Evolutionary conservation across 92 coral and sea anemone species (phyloP).

Genomic region (Bergia puertoricense): DNA sequence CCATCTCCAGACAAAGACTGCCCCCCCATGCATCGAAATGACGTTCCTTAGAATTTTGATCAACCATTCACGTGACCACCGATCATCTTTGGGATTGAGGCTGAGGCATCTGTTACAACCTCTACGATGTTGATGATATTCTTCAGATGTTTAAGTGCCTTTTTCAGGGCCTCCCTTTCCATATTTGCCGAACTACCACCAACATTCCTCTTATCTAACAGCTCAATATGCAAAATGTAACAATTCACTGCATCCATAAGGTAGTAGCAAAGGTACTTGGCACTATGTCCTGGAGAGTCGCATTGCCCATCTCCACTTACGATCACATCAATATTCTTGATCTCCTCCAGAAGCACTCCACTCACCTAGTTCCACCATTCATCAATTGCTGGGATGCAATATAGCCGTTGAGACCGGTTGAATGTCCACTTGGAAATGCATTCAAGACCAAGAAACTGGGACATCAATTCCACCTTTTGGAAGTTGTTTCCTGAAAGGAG

Average conservation of each 20-base stretch:
- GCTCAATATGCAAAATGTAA: slow-evolving; percentile 45
- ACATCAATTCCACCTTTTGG: slow-evolving; percentile 36
- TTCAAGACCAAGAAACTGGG: slow-evolving; percentile 53
- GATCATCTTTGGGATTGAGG: slow-evolving; percentile 10
- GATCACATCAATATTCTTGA: slow-evolving; percentile 42
- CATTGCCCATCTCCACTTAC: slow-evolving; percentile 74
- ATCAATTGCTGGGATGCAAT: slow-evolving; percentile 52
- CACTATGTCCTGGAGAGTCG: slow-evolving; percentile 60
- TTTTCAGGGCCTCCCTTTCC: slow-evolving; percentile 9
- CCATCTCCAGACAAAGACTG: no score
- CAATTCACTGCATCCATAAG: slow-evolving; percentile 31
- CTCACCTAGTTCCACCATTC: slow-evolving; percentile 70
- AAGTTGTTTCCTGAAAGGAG: slow-evolving; percentile 59
- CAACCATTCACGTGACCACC: background rate
- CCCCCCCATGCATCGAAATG: no score
- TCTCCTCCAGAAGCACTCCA: slow-evolving; percentile 37
- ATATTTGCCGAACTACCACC: background rate
- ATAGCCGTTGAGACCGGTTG: slow-evolving; percentile 50
- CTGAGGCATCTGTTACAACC: slow-evolving; percentile 6
- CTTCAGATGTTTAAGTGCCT: background rate
- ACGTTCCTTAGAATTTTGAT: no score
- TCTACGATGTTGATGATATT: background rate
- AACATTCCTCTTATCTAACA: slow-evolving; percentile 42
- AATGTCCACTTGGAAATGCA: slow-evolving; percentile 52
- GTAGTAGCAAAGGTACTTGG: slow-evolving; percentile 61